A percentile compares a stretch with the other conserved stretches of the same genome.
Conservation (phyloP, 2,113 vertebrate species). For the Pangasianodon hypophthalmus region DNA sequence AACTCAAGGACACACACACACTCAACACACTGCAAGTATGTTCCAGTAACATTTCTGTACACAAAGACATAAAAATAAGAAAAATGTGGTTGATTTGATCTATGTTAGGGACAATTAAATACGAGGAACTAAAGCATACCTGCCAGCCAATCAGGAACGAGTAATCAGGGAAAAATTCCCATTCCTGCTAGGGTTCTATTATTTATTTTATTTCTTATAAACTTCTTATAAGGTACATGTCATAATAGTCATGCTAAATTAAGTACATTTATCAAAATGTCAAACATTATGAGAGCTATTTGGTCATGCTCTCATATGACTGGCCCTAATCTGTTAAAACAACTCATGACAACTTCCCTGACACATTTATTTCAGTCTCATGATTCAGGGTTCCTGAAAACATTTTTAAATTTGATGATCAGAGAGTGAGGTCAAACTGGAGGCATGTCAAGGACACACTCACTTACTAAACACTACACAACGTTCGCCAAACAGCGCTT, state of each 20-base stretch:
- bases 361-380: background rate
- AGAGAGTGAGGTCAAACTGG: background rate
- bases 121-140: background rate
- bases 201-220: background rate
- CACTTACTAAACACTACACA: background rate
- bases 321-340: background rate
- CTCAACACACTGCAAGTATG: background rate
- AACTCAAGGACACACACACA: background rate
- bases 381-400: background rate
- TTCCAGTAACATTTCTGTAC: background rate
- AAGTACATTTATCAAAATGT: background rate
- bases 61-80: background rate
- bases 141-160: background rate
- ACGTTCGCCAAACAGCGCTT: background rate
- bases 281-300: background rate
- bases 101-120: background rate
- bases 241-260: background rate
- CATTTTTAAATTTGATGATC: background rate
- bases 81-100: background rate
- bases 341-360: background rate
- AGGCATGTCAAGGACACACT: conserved; percentile 17
- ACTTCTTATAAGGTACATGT: background rate
- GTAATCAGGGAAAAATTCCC: background rate
- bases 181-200: background rate
- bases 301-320: background rate